Conservation (phyloP, 37 sponge, comb jelly and placozoan genomes). For the Beroe ovata region DNA sequence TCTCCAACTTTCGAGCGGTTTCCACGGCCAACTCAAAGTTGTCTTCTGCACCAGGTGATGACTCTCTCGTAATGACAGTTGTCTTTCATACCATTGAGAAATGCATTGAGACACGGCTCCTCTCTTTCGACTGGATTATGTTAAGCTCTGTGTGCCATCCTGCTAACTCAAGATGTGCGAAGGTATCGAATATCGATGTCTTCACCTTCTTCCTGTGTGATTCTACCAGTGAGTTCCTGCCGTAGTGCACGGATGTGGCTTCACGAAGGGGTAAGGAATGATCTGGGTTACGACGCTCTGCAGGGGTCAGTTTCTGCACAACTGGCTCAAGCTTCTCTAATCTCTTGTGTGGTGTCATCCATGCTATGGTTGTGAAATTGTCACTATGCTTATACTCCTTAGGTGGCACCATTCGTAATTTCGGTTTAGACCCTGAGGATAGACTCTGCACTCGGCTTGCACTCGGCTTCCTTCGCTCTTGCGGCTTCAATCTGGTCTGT, state of each 20-base stretch:
- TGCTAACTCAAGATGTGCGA: neutral
- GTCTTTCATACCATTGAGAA: conserved; percentile 41
- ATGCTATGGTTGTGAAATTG: neutral
- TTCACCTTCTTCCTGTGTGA: conserved; percentile 9
- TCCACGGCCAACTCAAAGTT: conserved; percentile 21
- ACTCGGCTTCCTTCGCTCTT: too few species aligned
- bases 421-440: too few species aligned
- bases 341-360: neutral
- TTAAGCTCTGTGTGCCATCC: neutral
- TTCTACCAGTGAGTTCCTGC: conserved; percentile 14
- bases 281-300: neutral
- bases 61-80: neutral
- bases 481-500: too few species aligned
- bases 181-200: neutral
- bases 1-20: conserved; percentile 18
- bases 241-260: neutral
- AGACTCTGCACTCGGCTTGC: too few species aligned
- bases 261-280: neutral
- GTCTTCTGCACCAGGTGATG: conserved; percentile 23
- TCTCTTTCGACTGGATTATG: neutral
- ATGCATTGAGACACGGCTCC: conserved; percentile 33
- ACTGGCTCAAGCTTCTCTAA: conserved; percentile 19
- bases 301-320: neutral
- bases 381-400: conserved; percentile 59
- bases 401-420: neutral